Base-by-base conservation (phyloP, 2,797 vertebrate genomes). In the Peromyscus nudipes region DNA sequence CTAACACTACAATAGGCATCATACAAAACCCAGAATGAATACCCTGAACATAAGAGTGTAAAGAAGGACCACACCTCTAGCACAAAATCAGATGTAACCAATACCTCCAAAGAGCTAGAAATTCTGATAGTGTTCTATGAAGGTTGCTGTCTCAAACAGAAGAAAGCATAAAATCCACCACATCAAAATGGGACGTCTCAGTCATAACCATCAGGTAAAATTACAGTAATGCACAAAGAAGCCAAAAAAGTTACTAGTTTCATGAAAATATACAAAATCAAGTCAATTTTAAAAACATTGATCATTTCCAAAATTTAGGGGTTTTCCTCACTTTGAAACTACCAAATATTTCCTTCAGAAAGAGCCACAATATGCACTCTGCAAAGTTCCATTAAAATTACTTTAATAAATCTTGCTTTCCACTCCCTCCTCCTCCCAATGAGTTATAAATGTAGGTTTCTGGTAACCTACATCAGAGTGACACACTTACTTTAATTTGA, bases 391-490 rank as follows among this genome's bases (percentile, higher is more conserved):
- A 90, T 71, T 85, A 89, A 75, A 97, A 97, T 97, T 40, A 93
- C 52, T 96, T 92, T 31, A 87, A 92, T 43, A 80, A 90, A 91
- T 65, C 31, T 71, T 87, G 64, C 52, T 91, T 89, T 82, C n/a
- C 3, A 55, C 16, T 0, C 0, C 95, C 97, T 46, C 65, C 25
- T 31, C 5, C n/a, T 29, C 21, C 57, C 82, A 89, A 91, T 55
- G 81, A 94, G 79, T 95, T 98, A 97, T 60, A 92, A 87, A 98
- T 94, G 96, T 46, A 97, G 94, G 88, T 97, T 97, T 97, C 96
- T 69, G 95, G 92, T 87, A 97, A 97, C 96, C 43, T 69, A 96
- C 97, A 97, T 69, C 92, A 92, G 6, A 89, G n/a, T 69, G 96
- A 94, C 94, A 98, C 90, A 96, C 94, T 97, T 97, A 94, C 43